Conservation (phyloP, 1,140 invertebrate species). For the Dreissena rostriformis region DNA sequence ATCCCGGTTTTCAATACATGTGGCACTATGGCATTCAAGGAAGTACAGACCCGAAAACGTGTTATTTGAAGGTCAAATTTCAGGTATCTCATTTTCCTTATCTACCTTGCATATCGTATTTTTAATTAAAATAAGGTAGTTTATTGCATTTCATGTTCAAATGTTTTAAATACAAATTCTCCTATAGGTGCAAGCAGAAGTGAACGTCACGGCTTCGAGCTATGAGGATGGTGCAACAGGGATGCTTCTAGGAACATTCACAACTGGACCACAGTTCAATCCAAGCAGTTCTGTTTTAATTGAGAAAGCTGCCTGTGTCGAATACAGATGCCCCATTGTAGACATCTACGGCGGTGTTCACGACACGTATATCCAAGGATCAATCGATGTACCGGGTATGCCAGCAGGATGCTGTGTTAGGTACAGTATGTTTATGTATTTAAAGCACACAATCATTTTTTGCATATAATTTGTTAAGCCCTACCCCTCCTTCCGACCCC, state of each 20-base stretch:
- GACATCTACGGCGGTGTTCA: background rate
- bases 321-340: slow-evolving; percentile 1
- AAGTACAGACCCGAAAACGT: background rate
- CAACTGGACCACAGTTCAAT: slow-evolving; percentile 24
- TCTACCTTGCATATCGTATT: too few relatives aligned
- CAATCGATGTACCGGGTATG: background rate
- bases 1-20: background rate
- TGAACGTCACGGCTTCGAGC: slow-evolving; percentile 2
- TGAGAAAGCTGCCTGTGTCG: slow-evolving; percentile 8
- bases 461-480: too few relatives aligned
- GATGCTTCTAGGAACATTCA: slow-evolving; percentile 11
- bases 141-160: background rate
- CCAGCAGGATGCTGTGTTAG: slow-evolving; percentile 9
- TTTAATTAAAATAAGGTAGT: background rate
- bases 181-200: background rate
- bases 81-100: slow-evolving; percentile 3
- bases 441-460: too few relatives aligned
- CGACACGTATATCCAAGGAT: background rate
- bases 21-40: slow-evolving; percentile 26
- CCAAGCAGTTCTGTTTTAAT: background rate
- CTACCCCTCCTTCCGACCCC: too few relatives aligned
- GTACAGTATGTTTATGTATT: too few relatives aligned
- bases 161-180: background rate
- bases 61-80: slow-evolving; percentile 22
- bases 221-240: background rate